phyloP scores from a whole-genome alignment of 1,140 invertebrate genomes.

The Tenebrio molitor region DNA sequence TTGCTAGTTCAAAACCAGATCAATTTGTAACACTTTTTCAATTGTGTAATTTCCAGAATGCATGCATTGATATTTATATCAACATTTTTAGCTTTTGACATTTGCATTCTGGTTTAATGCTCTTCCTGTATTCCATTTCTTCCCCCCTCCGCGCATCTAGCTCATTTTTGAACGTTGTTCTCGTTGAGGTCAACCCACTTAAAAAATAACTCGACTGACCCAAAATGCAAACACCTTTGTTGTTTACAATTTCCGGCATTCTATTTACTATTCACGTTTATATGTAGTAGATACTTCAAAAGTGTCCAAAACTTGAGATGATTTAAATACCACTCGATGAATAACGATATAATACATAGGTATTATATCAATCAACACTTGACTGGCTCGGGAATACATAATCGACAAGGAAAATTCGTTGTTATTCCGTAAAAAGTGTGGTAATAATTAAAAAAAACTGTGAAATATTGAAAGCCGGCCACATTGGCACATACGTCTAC shows the following conservation, averaged over 20 bases:
- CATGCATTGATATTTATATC: too few species aligned
- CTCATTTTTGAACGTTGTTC: slow-evolving; percentile 2
- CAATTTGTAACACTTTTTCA: neutral
- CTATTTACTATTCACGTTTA: neutral
- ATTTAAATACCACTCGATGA: neutral
- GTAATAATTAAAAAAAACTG: neutral
- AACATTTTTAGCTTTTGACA: neutral
- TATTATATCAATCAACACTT: too few species aligned
- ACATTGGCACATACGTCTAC: slow-evolving; percentile 2
- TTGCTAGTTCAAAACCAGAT: neutral
- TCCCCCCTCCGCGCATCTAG: neutral
- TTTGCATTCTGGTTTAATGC: slow-evolving; percentile 11
- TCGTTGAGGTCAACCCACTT: slow-evolving; percentile 12
- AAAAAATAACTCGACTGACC: slow-evolving; percentile 18
- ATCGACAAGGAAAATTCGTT: neutral
- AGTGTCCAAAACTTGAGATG: too few species aligned
- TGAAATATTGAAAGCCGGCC: slow-evolving; percentile 32
- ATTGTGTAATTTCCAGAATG: too few species aligned
- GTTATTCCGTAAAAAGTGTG: too few species aligned
- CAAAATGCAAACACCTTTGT: slow-evolving; percentile 10
- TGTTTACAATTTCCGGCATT: slow-evolving; percentile 24
- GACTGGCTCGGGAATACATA: neutral
- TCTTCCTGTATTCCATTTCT: slow-evolving; percentile 17
- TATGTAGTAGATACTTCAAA: too few species aligned
- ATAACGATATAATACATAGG: too few species aligned